phyloP scores from a whole-genome alignment of 2,797 vertebrate genomes.

The Odontamblyopus rebecca region DNA sequence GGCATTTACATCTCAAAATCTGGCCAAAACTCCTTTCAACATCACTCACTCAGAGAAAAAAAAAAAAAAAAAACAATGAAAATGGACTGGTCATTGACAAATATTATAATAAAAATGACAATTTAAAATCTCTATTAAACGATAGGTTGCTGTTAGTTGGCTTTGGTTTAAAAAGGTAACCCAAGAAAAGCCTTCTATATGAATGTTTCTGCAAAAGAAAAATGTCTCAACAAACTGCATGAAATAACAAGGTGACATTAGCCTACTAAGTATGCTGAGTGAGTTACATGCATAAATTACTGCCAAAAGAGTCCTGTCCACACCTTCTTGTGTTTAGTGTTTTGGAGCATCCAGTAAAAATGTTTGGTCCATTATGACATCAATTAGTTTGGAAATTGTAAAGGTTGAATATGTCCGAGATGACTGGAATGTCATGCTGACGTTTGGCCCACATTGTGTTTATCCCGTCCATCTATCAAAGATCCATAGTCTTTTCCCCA shows the following conservation, averaged over 20 bases:
- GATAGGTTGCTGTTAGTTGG: not conserved
- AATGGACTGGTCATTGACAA: not conserved
- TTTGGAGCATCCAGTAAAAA: slow-evolving; percentile 30
- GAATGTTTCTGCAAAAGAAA: slow-evolving; percentile 42
- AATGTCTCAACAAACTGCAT: slow-evolving; percentile 31
- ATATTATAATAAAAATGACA: slow-evolving; percentile 1
- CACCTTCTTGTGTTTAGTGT: slow-evolving; percentile 18
- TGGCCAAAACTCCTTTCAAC: not conserved
- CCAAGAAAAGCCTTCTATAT: not conserved
- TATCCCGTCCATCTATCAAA: slow-evolving; percentile 27
- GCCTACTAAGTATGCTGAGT: slow-evolving; percentile 25
- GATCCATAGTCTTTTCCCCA: slow-evolving; percentile 26
- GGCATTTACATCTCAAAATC: not conserved
- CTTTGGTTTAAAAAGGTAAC: slow-evolving; percentile 6
- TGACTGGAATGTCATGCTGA: slow-evolving; percentile 47
- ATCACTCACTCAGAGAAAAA: not conserved
- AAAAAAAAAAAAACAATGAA: not conserved
- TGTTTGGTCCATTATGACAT: slow-evolving; percentile 35
- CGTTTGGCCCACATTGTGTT: slow-evolving; percentile 23
- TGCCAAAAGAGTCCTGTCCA: slow-evolving; percentile 17
- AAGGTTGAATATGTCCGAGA: slow-evolving; percentile 31
- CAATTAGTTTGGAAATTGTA: slow-evolving; percentile 42
- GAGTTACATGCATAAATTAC: slow-evolving; percentile 30
- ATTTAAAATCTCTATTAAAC: not conserved
- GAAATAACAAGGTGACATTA: slow-evolving; percentile 36